phyloP scores from a whole-genome alignment of 2,113 vertebrate species.

The Ameiurus melas region DNA sequence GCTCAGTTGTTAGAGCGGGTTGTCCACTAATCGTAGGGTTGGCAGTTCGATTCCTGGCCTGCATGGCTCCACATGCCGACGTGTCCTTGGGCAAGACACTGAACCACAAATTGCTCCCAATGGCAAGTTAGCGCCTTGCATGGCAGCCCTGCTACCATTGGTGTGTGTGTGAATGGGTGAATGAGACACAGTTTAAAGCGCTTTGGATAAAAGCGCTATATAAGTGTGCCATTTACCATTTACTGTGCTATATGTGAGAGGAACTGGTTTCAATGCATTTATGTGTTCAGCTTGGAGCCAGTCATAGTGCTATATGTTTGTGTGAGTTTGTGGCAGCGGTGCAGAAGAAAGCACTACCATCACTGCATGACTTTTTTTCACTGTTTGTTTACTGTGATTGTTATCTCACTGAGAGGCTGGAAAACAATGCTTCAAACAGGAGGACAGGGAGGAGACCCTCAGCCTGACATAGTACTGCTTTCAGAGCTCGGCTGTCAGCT shows the following conservation, averaged over 20 bases:
- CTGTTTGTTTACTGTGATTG: constrained; percentile 9
- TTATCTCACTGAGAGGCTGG: not conserved
- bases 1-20: too few species aligned
- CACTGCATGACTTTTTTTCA: not conserved
- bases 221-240: too few species aligned
- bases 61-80: too few species aligned
- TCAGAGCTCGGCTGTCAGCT: not conserved
- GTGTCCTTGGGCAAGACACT: too few species aligned
- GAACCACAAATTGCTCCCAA: too few species aligned
- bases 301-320: not conserved
- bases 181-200: too few species aligned
- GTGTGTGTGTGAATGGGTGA: too few species aligned
- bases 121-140: too few species aligned
- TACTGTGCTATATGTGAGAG: not conserved
- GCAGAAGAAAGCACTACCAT: not conserved
- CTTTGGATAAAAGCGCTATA: too few species aligned
- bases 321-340: not conserved
- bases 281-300: not conserved
- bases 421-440: constrained; percentile 28
- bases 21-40: too few species aligned
- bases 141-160: too few species aligned
- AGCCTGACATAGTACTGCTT: constrained; percentile 4
- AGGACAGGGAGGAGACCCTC: not conserved
- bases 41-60: too few species aligned
- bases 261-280: not conserved